Evolutionary conservation across 2,888 invertebrate genomes (phyloP), one percentile per base, ranked within the genome.

Genomic region (Plagodis dolabraria): DNA sequence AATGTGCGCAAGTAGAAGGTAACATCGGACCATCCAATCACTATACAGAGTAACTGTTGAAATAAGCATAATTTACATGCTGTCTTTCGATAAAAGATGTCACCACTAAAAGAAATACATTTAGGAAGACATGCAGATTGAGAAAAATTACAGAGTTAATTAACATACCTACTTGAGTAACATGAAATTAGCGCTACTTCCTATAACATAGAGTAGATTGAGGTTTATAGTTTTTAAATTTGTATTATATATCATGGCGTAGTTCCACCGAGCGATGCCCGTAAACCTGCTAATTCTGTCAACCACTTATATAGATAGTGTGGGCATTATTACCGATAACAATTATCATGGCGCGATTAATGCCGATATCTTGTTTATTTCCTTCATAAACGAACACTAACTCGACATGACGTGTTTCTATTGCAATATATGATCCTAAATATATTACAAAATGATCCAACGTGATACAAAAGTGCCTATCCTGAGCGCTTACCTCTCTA

Each of bases 311-410:
- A 53, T 61, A 60, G 65, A 67, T 69, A 68, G 57, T 42, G 56
- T 57, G 52, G n/a, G 64, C 74, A 82, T 82, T 85, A 85, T 77
- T 82, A 75, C 68, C 77, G 88, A 88, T 88, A 87, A 86, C 83
- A 86, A 87, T 88, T 88, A 88, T 88, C 88, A 80, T 70, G 77
- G 69, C 73, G 70, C 78, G 86, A 88, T 85, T 87, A 86, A 81
- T 75, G 65, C 63, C 71, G 78, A 82, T 83, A 79, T 72, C 69
- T 71, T 71, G 70, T 73, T 72, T 71, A 75, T 74, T 79, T 79
- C 79, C 80, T 83, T 82, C 74, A 75, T 74, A 74, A 71, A 67
- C 74, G 77, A 69, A 66, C 75, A 71, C 70, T 74, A 70, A 65
- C 67, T 63, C 67, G 79, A 69, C 68, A 81, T 82, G 80, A 79